Evolutionary conservation across 2,888 invertebrate genomes (phyloP).

Genomic region (Drosophila mercatorum): DNA sequence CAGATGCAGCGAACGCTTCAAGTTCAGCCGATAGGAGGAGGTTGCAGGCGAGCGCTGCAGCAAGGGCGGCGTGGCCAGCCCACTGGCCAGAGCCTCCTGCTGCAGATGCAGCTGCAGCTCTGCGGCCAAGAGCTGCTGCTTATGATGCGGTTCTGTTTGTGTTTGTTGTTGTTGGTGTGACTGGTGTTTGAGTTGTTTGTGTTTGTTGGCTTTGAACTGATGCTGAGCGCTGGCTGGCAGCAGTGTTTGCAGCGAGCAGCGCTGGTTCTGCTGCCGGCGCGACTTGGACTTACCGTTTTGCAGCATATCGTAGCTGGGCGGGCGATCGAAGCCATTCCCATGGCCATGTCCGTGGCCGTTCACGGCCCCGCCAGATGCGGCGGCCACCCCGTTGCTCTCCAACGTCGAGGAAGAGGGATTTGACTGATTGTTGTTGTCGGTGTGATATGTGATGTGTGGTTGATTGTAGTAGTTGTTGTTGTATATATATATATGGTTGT

Average conservation of each 20-base stretch:
- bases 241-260: conserved; percentile 82
- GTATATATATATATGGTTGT: conserved; percentile 31
- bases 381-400: conserved; percentile 82
- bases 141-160: conserved; percentile 62
- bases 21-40: conserved; percentile 82
- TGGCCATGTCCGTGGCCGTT: conserved; percentile 58
- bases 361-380: conserved; percentile 43
- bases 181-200: conserved; percentile 73
- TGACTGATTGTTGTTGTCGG: conserved; percentile 70
- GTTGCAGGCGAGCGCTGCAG: conserved; percentile 78
- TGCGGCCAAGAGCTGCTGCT: conserved; percentile 70
- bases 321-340: conserved; percentile 63
- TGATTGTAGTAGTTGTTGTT: conserved; percentile 37
- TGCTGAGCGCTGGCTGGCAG: conserved; percentile 81
- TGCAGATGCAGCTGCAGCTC: conserved; percentile 66
- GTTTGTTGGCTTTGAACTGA: conserved; percentile 80
- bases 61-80: conserved; percentile 68
- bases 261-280: conserved; percentile 82
- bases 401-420: conserved; percentile 83
- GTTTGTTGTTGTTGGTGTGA: conserved; percentile 55
- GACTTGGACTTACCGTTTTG: conserved; percentile 86
- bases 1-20: conserved; percentile 83
- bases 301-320: conserved; percentile 85
- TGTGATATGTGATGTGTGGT: conserved; percentile 32
- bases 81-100: conserved; percentile 64